Percentiles rank a stretch among this genome's conserved stretches.
Conservation (phyloP, 1,140 invertebrate genomes). For the Whitmania pigra region DNA sequence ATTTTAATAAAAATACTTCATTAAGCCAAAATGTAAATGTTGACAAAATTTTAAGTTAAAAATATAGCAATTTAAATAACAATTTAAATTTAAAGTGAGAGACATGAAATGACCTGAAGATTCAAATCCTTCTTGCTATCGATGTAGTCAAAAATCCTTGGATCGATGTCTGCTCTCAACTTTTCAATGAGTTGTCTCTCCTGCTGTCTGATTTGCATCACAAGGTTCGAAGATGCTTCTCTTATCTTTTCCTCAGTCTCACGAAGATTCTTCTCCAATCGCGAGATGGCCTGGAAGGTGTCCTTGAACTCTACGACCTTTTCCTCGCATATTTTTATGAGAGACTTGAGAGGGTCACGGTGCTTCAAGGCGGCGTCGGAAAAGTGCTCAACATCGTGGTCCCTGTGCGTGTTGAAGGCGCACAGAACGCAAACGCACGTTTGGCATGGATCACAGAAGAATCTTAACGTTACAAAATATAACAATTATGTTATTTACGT, state of each 20-base stretch:
- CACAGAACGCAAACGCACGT: constrained; percentile 41
- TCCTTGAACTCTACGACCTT: constrained; percentile 22
- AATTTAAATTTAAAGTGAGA: too few species aligned
- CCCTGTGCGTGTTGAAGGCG: constrained; percentile 40
- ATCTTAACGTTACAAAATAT: constrained; percentile 26
- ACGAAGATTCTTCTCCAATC: neutral
- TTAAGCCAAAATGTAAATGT: too few species aligned
- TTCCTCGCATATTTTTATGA: constrained; percentile 32
- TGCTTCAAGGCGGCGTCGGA: constrained; percentile 38
- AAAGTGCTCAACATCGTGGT: constrained; percentile 41
- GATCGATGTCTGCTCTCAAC: neutral
- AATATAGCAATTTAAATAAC: too few species aligned
- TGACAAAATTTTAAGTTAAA: too few species aligned
- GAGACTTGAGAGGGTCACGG: constrained; percentile 30
- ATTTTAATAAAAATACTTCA: too few species aligned
- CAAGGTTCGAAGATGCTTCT: neutral
- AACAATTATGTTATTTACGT: too few species aligned
- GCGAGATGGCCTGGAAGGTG: neutral
- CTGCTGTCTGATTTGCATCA: constrained; percentile 4
- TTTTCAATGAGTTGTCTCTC: neutral
- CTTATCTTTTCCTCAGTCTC: neutral
- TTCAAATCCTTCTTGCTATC: neutral
- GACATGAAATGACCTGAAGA: too few species aligned
- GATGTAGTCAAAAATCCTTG: neutral
- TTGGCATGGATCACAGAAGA: constrained; percentile 42